Base-by-base conservation (phyloP, 2,888 invertebrate genomes). In the Erebia ligea region DNA sequence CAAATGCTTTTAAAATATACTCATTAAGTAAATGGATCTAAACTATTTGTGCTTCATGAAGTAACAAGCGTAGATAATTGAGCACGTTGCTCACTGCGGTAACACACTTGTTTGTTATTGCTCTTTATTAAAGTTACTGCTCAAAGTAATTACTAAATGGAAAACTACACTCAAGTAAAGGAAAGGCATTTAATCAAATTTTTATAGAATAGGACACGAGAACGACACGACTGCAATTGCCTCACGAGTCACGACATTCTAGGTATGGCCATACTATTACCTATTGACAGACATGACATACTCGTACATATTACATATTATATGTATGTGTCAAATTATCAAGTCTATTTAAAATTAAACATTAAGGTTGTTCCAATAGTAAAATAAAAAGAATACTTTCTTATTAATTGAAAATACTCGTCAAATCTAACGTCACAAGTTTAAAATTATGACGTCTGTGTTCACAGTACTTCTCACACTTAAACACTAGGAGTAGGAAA, bases 101-200 rank as follows among this genome's bases (percentile, higher is more conserved):
- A 52, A 68, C 68, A 65, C 45, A 19, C 40, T 61, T 34, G 68
- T 71, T 58, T 58, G 63, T n/a, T 57, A 42, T 19, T 61, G 52
- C 52, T 64, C 64, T 64, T 54, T 10, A 25, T 68, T 67, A 67
- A 45, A 67, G 64, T 48, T 64, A 67, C 67, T 54, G 67, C 65
- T 64, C 64, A 45, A 64, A 72, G 67, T 67, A 69, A 72, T 70
- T 64, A 72, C 67, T 63, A 64, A 69, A 64, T 67, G 59, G 64
- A 45, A 59, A 17, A 57, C 54, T 54, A 65, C 54, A 57, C 66
- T 62, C 50, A 57, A 72, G 72, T 63, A 62, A 66, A 57, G 56
- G 66, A n/a, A 19, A 34, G 52, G 40, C 4, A 19, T 54, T 40
- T 17, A 40, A 64, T 62, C 52, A 64, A 54, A 64, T 54, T 64